Conservation (phyloP, 2,113 vertebrate genomes). For the Ascaphus truei region DNA sequence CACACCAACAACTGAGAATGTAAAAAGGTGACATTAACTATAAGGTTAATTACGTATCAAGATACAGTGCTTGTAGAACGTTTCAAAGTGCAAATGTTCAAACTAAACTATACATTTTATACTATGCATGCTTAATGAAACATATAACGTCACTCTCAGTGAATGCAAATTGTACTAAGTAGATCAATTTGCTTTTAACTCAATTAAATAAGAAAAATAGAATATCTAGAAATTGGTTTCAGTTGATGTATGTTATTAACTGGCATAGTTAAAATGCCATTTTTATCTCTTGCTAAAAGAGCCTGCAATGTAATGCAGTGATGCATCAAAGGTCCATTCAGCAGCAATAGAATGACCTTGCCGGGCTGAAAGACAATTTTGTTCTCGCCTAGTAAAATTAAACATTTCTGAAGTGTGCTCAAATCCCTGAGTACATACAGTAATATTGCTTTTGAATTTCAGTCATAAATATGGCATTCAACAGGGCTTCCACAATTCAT, state of each 20-base stretch:
- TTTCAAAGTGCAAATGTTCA: constrained; percentile 5
- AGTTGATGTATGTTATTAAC: constrained; percentile 25
- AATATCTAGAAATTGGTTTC: constrained; percentile 13
- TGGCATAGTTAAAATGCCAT: constrained; percentile 23
- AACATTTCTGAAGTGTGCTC: neutral
- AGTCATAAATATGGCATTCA: no score
- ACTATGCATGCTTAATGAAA: constrained; percentile 13
- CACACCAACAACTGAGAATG: neutral
- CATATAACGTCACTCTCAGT: constrained; percentile 6
- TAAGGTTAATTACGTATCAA: constrained; percentile 31
- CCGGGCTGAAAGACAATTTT: neutral
- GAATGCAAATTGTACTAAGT: constrained; percentile 16
- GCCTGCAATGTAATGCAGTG: neutral
- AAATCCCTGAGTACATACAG: neutral
- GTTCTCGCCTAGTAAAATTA: neutral
- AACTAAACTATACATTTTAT: neutral
- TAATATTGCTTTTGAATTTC: neutral
- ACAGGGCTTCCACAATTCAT: no score
- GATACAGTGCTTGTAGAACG: constrained; percentile 3
- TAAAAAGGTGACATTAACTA: neutral
- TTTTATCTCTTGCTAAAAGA: constrained; percentile 7
- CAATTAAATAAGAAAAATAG: constrained; percentile 5
- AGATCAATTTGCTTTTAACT: constrained; percentile 32
- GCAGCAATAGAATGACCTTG: constrained; percentile 21
- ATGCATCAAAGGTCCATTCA: constrained; percentile 2